Evolutionary conservation across 2,113 vertebrate species (phyloP).

Genomic region (Tetrax tetrax): DNA sequence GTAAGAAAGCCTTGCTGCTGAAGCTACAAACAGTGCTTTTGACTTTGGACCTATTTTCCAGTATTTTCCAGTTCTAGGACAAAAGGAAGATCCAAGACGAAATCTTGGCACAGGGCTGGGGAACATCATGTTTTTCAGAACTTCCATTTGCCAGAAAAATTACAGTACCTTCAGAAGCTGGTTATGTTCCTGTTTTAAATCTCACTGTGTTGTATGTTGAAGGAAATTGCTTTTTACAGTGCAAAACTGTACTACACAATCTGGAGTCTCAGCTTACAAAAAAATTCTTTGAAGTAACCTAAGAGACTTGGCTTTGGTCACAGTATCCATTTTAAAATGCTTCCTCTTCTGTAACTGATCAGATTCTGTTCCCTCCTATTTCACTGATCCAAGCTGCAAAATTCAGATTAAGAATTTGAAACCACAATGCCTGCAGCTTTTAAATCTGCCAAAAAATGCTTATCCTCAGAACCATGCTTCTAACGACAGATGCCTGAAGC

Average conservation of each 20-base stretch:
- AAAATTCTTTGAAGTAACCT: conserved; percentile 41
- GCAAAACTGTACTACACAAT: background rate
- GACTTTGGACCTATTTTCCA: background rate
- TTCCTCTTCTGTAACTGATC: conserved; percentile 11
- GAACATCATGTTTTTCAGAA: background rate
- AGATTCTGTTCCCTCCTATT: background rate
- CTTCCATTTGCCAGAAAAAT: conserved; percentile 7
- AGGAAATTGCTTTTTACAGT: conserved; percentile 2
- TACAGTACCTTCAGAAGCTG: background rate
- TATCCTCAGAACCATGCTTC: background rate
- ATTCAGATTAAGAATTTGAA: conserved; percentile 47
- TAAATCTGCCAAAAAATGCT: conserved; percentile 30
- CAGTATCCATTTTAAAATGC: conserved; percentile 11
- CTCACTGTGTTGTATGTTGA: background rate
- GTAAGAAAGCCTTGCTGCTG: background rate
- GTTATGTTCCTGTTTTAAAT: background rate
- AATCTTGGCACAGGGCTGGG: background rate
- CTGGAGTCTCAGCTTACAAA: conserved; percentile 32
- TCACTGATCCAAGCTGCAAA: conserved; percentile 34
- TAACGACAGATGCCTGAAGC: background rate
- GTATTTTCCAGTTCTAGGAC: background rate
- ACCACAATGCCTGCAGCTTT: conserved; percentile 31
- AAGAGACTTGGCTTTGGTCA: conserved; percentile 22
- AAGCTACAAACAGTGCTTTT: background rate
- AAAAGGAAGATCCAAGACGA: conserved; percentile 5